Conservation (phyloP, 2,888 invertebrate species). For the Hirtodrosophila trivittata region DNA sequence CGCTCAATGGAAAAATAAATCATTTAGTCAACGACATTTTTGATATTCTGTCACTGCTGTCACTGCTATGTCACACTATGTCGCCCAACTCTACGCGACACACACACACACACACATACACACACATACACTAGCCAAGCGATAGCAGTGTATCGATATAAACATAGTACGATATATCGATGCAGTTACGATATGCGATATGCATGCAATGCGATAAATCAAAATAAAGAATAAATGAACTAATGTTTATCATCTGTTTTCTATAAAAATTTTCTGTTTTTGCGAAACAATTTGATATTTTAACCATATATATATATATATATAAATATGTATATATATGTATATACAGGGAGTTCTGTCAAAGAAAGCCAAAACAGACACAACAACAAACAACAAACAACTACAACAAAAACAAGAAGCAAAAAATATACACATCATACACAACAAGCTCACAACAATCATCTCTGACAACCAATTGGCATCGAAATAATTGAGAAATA, state of each 20-base stretch:
- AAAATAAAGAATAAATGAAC: constrained; percentile 40
- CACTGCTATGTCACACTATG: too few relatives aligned
- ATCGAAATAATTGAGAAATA: constrained; percentile 5
- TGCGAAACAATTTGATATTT: constrained; percentile 43
- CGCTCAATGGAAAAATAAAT: too few relatives aligned
- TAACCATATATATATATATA: constrained; percentile 34
- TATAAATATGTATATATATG: constrained; percentile 60
- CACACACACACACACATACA: background rate
- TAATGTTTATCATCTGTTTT: constrained; percentile 80
- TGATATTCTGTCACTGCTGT: too few relatives aligned
- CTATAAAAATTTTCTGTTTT: constrained; percentile 55
- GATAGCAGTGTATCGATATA: too few relatives aligned
- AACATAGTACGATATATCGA: too few relatives aligned
- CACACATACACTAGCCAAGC: too few relatives aligned
- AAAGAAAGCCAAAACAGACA: constrained; percentile 66
- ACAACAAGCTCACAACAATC: constrained; percentile 51
- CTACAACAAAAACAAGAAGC: constrained; percentile 14
- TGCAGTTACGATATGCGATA: too few relatives aligned
- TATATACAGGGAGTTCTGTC: constrained; percentile 77
- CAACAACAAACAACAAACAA: constrained; percentile 53
- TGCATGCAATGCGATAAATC: background rate
- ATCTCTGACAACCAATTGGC: constrained; percentile 57
- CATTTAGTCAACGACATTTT: too few relatives aligned
- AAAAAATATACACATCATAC: constrained; percentile 38
- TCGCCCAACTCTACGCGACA: too few relatives aligned